These are phyloP conservation scores for Drosophila nannoptera DNA, from an alignment of 1,140 invertebrate species.

Conservation along the genomic window DNA sequence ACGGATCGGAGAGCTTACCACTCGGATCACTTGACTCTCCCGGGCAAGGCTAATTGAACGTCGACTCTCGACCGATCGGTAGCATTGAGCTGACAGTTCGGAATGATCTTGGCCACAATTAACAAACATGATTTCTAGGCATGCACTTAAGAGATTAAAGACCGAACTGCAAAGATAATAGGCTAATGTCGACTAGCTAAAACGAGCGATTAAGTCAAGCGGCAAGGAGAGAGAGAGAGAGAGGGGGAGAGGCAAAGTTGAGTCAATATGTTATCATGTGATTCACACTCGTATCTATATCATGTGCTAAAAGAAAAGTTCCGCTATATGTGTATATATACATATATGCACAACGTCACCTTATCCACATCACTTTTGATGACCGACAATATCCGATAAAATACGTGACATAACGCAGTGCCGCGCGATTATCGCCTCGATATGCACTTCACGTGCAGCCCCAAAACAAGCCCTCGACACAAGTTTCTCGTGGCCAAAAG, in stretches of 20 bases:
- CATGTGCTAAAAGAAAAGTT: constrained; percentile 1
- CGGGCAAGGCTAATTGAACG: constrained; percentile 41
- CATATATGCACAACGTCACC: constrained; percentile 14
- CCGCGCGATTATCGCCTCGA: constrained; percentile 49
- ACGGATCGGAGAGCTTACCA: not conserved
- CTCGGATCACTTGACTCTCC: not conserved
- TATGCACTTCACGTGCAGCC: constrained; percentile 62
- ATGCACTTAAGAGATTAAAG: constrained; percentile 11
- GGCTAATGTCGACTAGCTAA: no score
- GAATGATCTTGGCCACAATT: constrained; percentile 31
- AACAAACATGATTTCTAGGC: constrained; percentile 16
- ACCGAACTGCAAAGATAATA: constrained; percentile 4
- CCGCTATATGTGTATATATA: no score
- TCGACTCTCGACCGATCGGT: constrained; percentile 47
- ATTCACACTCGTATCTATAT: constrained; percentile 4
- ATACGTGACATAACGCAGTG: constrained; percentile 59
- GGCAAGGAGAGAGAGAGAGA: no score
- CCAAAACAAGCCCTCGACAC: constrained; percentile 44
- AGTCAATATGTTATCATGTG: constrained; percentile 11
- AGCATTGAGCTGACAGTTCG: constrained; percentile 62
- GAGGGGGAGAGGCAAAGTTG: not conserved
- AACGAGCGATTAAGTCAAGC: constrained; percentile 2
- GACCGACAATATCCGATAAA: constrained; percentile 26
- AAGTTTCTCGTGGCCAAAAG: constrained; percentile 29
- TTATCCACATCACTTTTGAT: constrained; percentile 31